Base-by-base conservation (phyloP, 2,888 invertebrate species). In the Mythimna ferrago region DNA sequence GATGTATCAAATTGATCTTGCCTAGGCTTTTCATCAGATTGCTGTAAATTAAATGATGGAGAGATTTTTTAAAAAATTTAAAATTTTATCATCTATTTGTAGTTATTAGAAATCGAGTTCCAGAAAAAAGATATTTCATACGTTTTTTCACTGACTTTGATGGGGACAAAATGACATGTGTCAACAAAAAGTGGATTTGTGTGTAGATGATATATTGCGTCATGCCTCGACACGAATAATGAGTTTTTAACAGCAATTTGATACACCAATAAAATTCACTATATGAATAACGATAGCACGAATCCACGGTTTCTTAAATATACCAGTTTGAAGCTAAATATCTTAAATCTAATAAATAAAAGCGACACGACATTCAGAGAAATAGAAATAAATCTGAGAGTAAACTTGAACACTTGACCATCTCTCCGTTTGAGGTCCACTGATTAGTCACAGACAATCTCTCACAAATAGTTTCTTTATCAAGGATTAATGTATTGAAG, bases 401-500 rank as follows among this genome's bases (percentile, higher is more conserved):
- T 68, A 80, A 81, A 81, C 83, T 88, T 93, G 94, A 94, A 94
- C 94, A 93, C 93, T 91, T 92, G 88, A 86, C 80, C 75, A 81
- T 78, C 76, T 76, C 75, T 79, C 71, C 74, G 66, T 64, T 78
- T 67, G 80, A 84, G 76, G 76, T 87, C 77, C 87, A 87, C 87
- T 85, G 83, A 82, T 80, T 82, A 84, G 86, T 87, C 87, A 88
- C 88, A 89, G 86, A 87, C 83, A 88, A 89, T 86, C 83, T 80
- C 76, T 79, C 77, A 76, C 67, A 76, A 68, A 77, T 67, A 67
- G 56, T 76, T 68, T 74, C 48, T 73, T 69, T 71, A 73, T 44
- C 74, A 73, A 66, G 75, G 71, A 76, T 68, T 66, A 80, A 81
- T 85, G 80, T 85, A 73, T 73, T 83, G 77, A 82, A 86, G 77